Conservation (phyloP, 2,797 vertebrate genomes). For the Sylvia borin region DNA sequence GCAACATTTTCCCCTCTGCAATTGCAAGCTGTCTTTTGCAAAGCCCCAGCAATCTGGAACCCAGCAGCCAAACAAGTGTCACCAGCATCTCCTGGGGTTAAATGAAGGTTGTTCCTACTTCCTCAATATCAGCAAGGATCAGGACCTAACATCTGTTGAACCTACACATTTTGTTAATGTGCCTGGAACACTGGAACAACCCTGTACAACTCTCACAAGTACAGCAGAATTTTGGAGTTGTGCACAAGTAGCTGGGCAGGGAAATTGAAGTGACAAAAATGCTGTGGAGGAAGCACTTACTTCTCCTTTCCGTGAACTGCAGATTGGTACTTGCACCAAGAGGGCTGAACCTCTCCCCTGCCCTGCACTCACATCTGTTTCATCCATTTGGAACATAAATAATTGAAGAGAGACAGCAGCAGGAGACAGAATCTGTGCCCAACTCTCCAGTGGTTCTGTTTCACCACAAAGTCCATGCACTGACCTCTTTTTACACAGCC, state of each 20-base stretch:
- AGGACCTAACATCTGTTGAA: not conserved
- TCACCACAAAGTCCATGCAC: not conserved
- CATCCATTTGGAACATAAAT: slow-evolving; percentile 50
- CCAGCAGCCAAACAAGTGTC: not conserved
- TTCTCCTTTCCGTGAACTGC: slow-evolving; percentile 18
- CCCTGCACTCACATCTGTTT: not conserved
- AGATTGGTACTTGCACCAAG: not conserved
- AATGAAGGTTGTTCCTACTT: not conserved
- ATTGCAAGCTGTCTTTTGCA: not conserved
- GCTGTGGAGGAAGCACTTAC: not conserved
- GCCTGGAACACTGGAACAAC: not conserved
- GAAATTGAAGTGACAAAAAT: slow-evolving; percentile 11
- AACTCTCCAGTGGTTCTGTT: not conserved
- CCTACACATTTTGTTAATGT: not conserved
- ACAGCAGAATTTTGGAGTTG: not conserved
- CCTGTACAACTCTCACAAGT: not conserved
- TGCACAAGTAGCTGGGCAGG: fast-evolving
- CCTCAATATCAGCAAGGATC: not conserved
- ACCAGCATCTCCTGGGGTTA: not conserved
- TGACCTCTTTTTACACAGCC: slow-evolving; percentile 13
- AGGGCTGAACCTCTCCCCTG: not conserved
- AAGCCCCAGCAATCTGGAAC: not conserved
- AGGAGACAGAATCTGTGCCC: not conserved
- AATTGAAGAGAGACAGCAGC: slow-evolving; percentile 13
- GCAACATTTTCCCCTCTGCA: not conserved